phyloP scores from a whole-genome alignment of 2,888 invertebrate genomes.

The Limnephilus auricula region DNA sequence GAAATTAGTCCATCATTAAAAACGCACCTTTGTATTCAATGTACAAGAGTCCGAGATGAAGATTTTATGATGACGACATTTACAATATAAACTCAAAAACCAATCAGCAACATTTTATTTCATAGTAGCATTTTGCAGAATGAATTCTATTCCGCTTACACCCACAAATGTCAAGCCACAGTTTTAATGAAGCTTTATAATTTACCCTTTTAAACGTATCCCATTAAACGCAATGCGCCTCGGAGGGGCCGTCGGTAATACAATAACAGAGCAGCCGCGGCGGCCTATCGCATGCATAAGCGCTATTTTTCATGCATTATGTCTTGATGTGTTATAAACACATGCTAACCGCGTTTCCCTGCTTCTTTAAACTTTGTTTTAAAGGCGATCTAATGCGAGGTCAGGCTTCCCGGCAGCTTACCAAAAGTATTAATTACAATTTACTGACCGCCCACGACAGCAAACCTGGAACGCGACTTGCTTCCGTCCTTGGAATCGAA shows the following conservation, averaged over 20 bases:
- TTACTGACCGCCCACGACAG: not conserved
- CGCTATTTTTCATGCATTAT: conserved; percentile 59
- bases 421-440: conserved; percentile 9
- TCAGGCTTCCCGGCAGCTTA: not conserved
- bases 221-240: conserved; percentile 10
- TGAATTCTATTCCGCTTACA: not conserved
- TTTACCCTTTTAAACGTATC: not conserved
- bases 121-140: not conserved
- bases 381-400: not conserved
- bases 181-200: not conserved
- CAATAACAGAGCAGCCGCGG: not conserved
- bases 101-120: not conserved
- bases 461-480: not conserved
- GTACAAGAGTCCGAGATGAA: too few relatives aligned
- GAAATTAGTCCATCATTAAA: too few relatives aligned
- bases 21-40: too few relatives aligned
- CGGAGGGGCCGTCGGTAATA: conserved; percentile 2
- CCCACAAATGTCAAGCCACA: not conserved
- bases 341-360: conserved; percentile 53
- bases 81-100: not conserved
- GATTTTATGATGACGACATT: not conserved
- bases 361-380: conserved; percentile 6
- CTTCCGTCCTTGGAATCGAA: not conserved
- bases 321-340: conserved; percentile 59
- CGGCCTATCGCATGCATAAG: conserved; percentile 51